A percentile compares a stretch with the other conserved stretches of the same genome.
These are phyloP conservation scores for Sphinx pinastri DNA, from an alignment of 2,888 invertebrate genomes.

Conservation along the genomic window DNA sequence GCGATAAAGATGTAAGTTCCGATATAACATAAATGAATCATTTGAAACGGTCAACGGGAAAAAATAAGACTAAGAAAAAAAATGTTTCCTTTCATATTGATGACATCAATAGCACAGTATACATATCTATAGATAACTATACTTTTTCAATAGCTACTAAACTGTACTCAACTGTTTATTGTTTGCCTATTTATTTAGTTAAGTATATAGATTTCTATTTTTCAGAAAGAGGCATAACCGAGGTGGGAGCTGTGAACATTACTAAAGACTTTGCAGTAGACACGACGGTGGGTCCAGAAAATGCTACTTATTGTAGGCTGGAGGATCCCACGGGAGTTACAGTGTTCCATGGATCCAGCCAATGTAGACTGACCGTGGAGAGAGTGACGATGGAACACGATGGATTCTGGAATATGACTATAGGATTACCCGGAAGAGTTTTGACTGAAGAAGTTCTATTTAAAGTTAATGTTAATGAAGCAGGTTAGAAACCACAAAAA, in stretches of 20 bases:
- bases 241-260: neutral
- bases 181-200: too few relatives aligned
- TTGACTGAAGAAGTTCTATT: constrained; percentile 47
- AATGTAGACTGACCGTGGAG: constrained; percentile 56
- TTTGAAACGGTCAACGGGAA: too few relatives aligned
- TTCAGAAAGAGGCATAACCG: neutral
- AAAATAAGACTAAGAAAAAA: too few relatives aligned
- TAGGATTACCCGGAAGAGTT: constrained; percentile 55
- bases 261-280: constrained; percentile 47
- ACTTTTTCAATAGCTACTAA: too few relatives aligned
- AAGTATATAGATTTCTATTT: too few relatives aligned
- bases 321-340: constrained; percentile 44
- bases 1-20: too few relatives aligned
- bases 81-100: too few relatives aligned
- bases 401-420: constrained; percentile 62
- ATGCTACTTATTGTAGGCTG: constrained; percentile 64
- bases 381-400: constrained; percentile 51
- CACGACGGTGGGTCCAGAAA: constrained; percentile 55
- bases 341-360: constrained; percentile 63
- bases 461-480: constrained; percentile 45
- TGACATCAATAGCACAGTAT: too few relatives aligned
- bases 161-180: too few relatives aligned
- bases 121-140: too few relatives aligned
- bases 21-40: too few relatives aligned
- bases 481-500: constrained; percentile 45